Evolutionary conservation across 2,888 invertebrate species (phyloP).

Genomic region (Cecidostiba fungosa): DNA sequence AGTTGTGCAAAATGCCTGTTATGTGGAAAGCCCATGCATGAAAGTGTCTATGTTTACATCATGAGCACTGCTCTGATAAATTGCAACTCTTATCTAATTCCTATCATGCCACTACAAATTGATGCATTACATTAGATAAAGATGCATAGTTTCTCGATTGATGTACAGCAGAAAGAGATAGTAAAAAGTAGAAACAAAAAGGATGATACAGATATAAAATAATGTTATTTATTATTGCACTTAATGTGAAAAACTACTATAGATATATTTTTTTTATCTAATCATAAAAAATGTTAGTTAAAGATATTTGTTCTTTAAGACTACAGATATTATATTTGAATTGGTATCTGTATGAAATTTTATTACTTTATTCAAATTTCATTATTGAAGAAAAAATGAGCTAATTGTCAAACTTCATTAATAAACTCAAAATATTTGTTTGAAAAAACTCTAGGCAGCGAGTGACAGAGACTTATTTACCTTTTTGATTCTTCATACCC

Average conservation of each 20-base stretch:
- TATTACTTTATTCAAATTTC: background rate
- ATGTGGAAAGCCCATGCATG: conserved; percentile 5
- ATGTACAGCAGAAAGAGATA: background rate
- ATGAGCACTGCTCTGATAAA: conserved; percentile 22
- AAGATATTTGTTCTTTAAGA: too few species aligned
- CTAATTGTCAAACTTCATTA: background rate
- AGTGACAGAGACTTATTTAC: background rate
- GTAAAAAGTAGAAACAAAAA: background rate
- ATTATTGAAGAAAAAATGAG: too few species aligned
- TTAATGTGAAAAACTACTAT: too few species aligned
- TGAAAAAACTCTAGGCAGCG: background rate
- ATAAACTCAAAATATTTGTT: background rate
- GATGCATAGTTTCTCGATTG: background rate
- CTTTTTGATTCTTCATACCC: background rate
- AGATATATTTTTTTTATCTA: too few species aligned
- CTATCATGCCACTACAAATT: conserved; percentile 17
- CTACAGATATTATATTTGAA: too few species aligned
- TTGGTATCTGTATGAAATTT: background rate
- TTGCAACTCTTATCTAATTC: conserved; percentile 38
- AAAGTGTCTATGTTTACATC: conserved; percentile 14
- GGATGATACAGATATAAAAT: too few species aligned
- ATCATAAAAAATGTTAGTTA: too few species aligned
- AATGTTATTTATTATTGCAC: too few species aligned
- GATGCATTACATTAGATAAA: too few species aligned
- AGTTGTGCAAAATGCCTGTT: background rate